Conservation (phyloP, 2,113 vertebrate genomes). For the Equus quagga region DNA sequence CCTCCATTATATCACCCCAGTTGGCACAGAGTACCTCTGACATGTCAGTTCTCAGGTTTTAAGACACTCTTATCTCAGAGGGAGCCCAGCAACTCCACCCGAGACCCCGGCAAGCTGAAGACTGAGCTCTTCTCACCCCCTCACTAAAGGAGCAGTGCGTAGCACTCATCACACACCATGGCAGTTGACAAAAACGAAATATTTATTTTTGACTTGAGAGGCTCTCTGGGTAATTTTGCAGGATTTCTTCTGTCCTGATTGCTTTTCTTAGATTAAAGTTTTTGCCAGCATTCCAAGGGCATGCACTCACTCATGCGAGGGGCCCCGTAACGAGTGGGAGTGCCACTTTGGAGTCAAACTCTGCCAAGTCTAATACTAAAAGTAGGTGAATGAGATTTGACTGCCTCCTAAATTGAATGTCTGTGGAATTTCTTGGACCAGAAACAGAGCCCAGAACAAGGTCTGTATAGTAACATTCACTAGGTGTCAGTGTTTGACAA, state of each 20-base stretch:
- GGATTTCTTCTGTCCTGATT: conserved; percentile 17
- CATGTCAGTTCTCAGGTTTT: background rate
- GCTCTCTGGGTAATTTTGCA: conserved; percentile 57
- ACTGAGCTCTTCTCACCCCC: background rate
- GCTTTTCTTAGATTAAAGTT: conserved; percentile 70
- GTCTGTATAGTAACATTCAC: conserved; percentile 79
- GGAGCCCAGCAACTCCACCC: background rate
- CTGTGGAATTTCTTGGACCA: conserved; percentile 76
- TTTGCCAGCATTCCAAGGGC: conserved; percentile 73
- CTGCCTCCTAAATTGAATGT: conserved; percentile 78
- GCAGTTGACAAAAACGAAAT: conserved; percentile 42
- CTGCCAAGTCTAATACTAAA: conserved; percentile 78
- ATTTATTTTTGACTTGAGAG: conserved; percentile 58
- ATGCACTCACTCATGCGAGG: conserved; percentile 50
- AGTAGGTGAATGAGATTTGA: conserved; percentile 82
- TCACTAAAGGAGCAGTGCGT: background rate
- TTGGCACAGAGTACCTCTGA: background rate
- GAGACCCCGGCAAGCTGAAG: background rate
- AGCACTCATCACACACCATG: background rate
- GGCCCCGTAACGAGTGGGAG: conserved; percentile 58
- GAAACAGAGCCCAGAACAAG: conserved; percentile 75
- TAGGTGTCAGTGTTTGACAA: conserved; percentile 82
- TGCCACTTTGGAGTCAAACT: conserved; percentile 55
- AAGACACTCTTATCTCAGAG: background rate
- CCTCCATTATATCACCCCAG: background rate